A percentile compares a stretch with the other conserved stretches of the same genome.
phyloP scores from a whole-genome alignment of 2,888 invertebrate species.

The Leptopilina myrica region DNA sequence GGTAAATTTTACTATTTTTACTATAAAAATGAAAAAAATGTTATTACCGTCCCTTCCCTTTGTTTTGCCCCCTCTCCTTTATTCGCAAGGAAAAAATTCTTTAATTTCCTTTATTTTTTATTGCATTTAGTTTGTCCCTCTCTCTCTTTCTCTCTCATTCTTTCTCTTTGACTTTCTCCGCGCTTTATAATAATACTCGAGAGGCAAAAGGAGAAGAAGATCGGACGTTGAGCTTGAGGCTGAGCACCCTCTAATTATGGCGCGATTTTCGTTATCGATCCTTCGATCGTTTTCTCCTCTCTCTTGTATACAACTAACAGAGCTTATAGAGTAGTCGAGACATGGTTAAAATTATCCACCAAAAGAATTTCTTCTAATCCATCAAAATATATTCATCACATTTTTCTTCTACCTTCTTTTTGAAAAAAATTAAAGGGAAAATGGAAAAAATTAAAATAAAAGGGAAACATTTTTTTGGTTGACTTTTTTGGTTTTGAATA shows the following conservation, averaged over 20 bases:
- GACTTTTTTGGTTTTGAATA: no score
- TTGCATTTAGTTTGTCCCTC: not conserved
- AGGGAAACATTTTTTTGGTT: no score
- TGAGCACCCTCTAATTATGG: slow-evolving; percentile 38
- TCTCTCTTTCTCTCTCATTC: no score
- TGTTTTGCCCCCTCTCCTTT: no score
- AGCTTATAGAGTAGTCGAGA: not conserved
- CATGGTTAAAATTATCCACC: slow-evolving; percentile 11
- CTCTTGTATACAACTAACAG: not conserved
- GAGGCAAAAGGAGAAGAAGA: not conserved
- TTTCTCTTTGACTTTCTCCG: slow-evolving; percentile 35
- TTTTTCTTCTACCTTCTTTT: not conserved
- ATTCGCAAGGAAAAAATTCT: not conserved
- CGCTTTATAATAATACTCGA: not conserved
- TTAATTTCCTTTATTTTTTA: slow-evolving; percentile 23
- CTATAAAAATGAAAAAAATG: no score
- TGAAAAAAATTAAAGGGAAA: not conserved
- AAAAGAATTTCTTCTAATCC: slow-evolving; percentile 10
- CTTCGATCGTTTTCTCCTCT: slow-evolving; percentile 32
- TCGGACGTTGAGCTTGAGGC: slow-evolving; percentile 25
- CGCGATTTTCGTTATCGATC: slow-evolving; percentile 39
- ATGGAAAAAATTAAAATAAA: no score
- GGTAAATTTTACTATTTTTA: no score
- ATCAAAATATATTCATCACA: not conserved
- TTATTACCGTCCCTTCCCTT: no score